These are phyloP conservation scores for Anas capensis DNA, from an alignment of 2,797 vertebrate genomes.

Conservation along the genomic window DNA sequence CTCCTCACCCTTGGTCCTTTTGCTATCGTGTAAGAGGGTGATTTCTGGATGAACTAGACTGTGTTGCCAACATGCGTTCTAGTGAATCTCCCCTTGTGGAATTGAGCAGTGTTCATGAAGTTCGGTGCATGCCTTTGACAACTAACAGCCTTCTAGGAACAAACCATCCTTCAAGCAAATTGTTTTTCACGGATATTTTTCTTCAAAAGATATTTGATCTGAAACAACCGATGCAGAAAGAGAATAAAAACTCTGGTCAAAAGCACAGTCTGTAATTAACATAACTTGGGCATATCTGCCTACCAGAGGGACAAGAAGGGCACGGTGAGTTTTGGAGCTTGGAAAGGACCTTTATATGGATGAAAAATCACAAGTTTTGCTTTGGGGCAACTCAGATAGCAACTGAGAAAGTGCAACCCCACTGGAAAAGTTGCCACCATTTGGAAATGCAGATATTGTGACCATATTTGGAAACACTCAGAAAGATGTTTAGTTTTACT, in stretches of 20 bases:
- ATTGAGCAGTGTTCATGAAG: not conserved
- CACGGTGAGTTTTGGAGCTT: not conserved
- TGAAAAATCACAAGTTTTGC: not conserved
- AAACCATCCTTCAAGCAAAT: conserved; percentile 9
- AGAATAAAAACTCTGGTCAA: not conserved
- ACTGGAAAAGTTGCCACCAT: conserved; percentile 1
- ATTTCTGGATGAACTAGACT: conserved; percentile 14
- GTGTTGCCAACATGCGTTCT: not conserved
- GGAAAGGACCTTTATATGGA: not conserved
- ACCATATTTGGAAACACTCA: conserved; percentile 47
- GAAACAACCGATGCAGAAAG: conserved; percentile 1
- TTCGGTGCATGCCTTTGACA: conserved; percentile 39
- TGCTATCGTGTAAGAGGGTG: not conserved
- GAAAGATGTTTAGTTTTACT: conserved; percentile 28
- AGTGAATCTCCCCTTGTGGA: not conserved
- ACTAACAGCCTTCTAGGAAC: conserved; percentile 45
- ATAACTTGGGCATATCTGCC: not conserved
- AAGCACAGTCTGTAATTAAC: not conserved
- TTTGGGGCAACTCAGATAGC: not conserved
- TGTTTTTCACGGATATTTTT: conserved; percentile 9
- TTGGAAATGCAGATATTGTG: conserved; percentile 32
- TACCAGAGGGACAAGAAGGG: not conserved
- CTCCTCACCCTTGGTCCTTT: not conserved
- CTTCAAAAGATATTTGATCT: not conserved
- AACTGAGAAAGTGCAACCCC: not conserved